These are phyloP conservation scores for Myodes glareolus DNA, from an alignment of 2,113 vertebrate species.

Conservation along the genomic window DNA sequence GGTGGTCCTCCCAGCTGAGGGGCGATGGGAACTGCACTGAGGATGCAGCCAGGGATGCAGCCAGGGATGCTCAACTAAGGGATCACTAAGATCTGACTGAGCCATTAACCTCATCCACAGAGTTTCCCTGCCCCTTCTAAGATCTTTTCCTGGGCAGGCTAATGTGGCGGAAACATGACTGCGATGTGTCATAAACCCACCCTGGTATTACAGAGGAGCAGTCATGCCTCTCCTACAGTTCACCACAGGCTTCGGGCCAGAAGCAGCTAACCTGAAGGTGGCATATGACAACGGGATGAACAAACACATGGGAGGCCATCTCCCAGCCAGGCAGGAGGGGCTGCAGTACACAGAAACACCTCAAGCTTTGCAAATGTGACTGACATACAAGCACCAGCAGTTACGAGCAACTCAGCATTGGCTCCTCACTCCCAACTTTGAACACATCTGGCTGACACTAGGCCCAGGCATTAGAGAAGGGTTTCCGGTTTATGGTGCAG, in stretches of 20 bases:
- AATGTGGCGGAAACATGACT: neutral
- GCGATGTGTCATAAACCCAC: neutral
- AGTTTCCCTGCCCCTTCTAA: neutral
- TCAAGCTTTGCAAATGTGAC: neutral
- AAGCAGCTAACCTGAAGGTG: neutral
- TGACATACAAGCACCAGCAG: neutral
- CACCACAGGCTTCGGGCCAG: neutral
- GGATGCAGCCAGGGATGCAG: accelerated
- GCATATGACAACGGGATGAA: neutral
- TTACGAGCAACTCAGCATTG: neutral
- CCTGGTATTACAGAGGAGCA: neutral
- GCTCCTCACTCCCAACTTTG: neutral
- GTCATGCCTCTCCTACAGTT: neutral
- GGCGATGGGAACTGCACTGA: neutral
- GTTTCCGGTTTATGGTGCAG: accelerated
- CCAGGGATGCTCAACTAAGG: neutral
- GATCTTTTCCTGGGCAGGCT: neutral
- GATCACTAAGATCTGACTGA: neutral
- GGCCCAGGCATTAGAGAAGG: neutral
- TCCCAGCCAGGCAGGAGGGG: neutral
- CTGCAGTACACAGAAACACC: no score
- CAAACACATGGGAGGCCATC: neutral
- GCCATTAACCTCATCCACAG: neutral
- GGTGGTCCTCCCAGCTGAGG: slow-evolving; percentile 93
- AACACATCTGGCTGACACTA: neutral